Evolutionary conservation across 2,113 vertebrate genomes (phyloP).

Genomic region (Hydropotes inermis): DNA sequence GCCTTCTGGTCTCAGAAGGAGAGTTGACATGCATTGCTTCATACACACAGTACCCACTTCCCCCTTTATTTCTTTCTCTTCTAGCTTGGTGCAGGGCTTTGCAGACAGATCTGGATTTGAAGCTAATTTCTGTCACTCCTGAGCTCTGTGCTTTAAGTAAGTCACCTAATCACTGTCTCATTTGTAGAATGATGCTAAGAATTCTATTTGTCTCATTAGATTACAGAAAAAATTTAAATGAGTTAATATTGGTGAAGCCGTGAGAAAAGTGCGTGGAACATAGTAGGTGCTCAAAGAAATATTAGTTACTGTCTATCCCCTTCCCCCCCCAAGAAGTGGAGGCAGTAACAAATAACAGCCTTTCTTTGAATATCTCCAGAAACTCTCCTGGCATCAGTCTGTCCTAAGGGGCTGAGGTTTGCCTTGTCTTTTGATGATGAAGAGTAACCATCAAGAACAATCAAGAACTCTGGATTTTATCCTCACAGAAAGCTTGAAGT

Average conservation of each 20-base stretch:
- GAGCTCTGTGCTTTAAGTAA: conserved; percentile 13
- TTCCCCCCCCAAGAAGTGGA: background rate
- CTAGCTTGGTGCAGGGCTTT: background rate
- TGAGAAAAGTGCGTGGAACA: background rate
- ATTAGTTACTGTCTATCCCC: background rate
- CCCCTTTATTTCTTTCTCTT: background rate
- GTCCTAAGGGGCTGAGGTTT: background rate
- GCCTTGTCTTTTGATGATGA: conserved; percentile 15
- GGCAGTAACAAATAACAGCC: background rate
- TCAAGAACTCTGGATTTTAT: conserved; percentile 11
- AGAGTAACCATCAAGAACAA: background rate
- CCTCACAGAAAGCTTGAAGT: conserved; percentile 15
- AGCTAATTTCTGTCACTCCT: conserved; percentile 2
- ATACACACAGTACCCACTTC: background rate
- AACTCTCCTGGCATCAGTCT: background rate
- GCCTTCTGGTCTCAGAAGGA: background rate
- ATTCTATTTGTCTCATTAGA: background rate
- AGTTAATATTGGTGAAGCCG: background rate
- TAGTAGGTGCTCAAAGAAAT: background rate
- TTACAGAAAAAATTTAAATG: conserved; percentile 13
- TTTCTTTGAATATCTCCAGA: background rate
- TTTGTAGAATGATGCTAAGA: conserved; percentile 17
- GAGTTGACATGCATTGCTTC: background rate
- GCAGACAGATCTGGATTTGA: background rate
- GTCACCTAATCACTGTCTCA: background rate